Conservation (phyloP, 2,113 vertebrate species). For the Junco hyemalis region DNA sequence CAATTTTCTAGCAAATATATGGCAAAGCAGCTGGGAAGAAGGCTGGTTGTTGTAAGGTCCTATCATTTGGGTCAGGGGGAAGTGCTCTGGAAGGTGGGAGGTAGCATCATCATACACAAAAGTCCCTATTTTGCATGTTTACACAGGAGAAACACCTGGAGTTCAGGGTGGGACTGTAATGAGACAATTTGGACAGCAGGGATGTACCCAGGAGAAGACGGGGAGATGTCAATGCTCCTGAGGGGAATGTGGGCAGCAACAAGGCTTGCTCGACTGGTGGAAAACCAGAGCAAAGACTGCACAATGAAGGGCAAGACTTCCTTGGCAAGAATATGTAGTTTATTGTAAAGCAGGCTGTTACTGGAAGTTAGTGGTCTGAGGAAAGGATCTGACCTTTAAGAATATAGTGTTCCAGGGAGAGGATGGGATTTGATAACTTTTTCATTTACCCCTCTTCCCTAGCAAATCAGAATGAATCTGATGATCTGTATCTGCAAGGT, state of each 20-base stretch:
- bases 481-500: background rate
- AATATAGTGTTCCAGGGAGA: background rate
- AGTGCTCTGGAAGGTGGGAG: background rate
- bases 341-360: background rate
- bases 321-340: background rate
- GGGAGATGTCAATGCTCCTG: background rate
- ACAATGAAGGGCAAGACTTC: background rate
- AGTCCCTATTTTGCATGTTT: background rate
- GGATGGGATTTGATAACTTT: background rate
- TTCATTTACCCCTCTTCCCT: background rate
- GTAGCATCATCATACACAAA: background rate
- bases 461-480: background rate
- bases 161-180: background rate
- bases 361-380: background rate
- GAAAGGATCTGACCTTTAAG: background rate
- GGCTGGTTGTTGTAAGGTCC: background rate
- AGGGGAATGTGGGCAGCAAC: background rate
- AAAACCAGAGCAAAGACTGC: background rate
- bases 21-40: background rate
- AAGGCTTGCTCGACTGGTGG: background rate
- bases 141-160: background rate
- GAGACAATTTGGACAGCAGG: background rate
- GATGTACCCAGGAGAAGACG: background rate
- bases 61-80: background rate
- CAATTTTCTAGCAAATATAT: background rate